These are phyloP conservation scores for Dryocosmus kuriphilus DNA, from an alignment of 2,888 invertebrate species.

Conservation along the genomic window DNA sequence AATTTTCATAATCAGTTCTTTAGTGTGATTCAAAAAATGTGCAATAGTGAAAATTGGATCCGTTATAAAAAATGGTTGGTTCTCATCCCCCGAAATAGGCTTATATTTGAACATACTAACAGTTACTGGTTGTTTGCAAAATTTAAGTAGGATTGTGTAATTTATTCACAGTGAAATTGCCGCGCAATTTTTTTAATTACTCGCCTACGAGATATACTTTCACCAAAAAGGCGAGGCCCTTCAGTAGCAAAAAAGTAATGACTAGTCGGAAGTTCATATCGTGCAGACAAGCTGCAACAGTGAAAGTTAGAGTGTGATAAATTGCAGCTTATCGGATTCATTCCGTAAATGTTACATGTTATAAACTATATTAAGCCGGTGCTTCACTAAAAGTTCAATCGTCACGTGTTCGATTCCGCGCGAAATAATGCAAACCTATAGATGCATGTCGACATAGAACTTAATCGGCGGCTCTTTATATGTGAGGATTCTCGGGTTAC, in stretches of 20 bases:
- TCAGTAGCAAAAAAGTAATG: constrained; percentile 5
- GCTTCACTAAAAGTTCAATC: constrained; percentile 34
- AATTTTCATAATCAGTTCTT: not conserved
- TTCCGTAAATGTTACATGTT: constrained; percentile 40
- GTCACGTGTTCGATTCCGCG: constrained; percentile 28
- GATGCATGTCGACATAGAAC: constrained; percentile 33
- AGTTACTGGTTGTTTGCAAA: too few species aligned
- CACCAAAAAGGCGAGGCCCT: not conserved
- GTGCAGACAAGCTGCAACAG: constrained; percentile 29
- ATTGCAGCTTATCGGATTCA: constrained; percentile 32
- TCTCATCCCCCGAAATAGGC: not conserved
- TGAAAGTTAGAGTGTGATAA: constrained; percentile 37
- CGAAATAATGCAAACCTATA: constrained; percentile 28
- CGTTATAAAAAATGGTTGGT: not conserved
- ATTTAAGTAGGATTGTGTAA: too few species aligned
- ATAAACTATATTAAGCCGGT: constrained; percentile 25
- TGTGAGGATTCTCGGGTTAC: constrained; percentile 36
- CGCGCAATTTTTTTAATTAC: not conserved
- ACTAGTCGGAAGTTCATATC: constrained; percentile 14
- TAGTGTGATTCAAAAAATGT: not conserved
- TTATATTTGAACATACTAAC: too few species aligned
- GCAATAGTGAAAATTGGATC: constrained; percentile 2
- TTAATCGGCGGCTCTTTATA: constrained; percentile 34
- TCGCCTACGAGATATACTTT: not conserved
- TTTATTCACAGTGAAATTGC: too few species aligned